A percentile compares a stretch with the other conserved stretches of the same genome.
Conservation (phyloP, 1,140 invertebrate species). For the Trichomalopsis sarcophagae region DNA sequence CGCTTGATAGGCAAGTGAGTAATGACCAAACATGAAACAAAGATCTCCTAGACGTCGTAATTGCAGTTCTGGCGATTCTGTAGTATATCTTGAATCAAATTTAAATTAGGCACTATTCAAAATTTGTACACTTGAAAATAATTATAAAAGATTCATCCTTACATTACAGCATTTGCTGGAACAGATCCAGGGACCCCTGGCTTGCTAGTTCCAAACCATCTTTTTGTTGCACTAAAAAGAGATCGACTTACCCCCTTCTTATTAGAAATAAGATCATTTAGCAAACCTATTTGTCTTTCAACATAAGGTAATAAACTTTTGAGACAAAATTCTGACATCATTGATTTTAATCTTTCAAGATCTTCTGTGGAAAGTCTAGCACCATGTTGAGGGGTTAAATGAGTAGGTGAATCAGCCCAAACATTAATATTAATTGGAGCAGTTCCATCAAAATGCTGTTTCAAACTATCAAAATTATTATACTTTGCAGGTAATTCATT, state of each 20-base stretch:
- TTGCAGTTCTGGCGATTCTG: conserved; percentile 94
- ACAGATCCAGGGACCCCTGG: conserved; percentile 80
- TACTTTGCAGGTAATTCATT: conserved; percentile 66
- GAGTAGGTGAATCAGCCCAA: conserved; percentile 75
- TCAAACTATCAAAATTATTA: conserved; percentile 54
- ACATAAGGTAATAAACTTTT: conserved; percentile 92
- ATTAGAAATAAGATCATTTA: conserved; percentile 90
- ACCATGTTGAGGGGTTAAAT: conserved; percentile 78
- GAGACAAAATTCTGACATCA: conserved; percentile 92
- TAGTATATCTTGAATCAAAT: conserved; percentile 80
- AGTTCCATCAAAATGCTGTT: conserved; percentile 70
- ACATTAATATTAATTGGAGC: conserved; percentile 78
- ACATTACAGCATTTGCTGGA: conserved; percentile 88
- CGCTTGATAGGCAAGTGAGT: conserved; percentile 92
- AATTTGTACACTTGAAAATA: conserved; percentile 41
- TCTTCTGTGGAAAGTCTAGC: conserved; percentile 86
- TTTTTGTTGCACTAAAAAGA: conserved; percentile 93
- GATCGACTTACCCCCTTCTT: conserved; percentile 95
- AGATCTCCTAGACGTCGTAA: conserved; percentile 94
- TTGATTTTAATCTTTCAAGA: conserved; percentile 87
- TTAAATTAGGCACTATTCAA: neutral
- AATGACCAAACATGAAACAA: conserved; percentile 97
- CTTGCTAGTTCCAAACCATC: conserved; percentile 95
- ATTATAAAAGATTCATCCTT: conserved; percentile 64
- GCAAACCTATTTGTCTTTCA: conserved; percentile 87